A percentile compares a stretch with the other conserved stretches of the same genome.
phyloP scores from a whole-genome alignment of 2,888 invertebrate species.

The Dioctria rufipes region DNA sequence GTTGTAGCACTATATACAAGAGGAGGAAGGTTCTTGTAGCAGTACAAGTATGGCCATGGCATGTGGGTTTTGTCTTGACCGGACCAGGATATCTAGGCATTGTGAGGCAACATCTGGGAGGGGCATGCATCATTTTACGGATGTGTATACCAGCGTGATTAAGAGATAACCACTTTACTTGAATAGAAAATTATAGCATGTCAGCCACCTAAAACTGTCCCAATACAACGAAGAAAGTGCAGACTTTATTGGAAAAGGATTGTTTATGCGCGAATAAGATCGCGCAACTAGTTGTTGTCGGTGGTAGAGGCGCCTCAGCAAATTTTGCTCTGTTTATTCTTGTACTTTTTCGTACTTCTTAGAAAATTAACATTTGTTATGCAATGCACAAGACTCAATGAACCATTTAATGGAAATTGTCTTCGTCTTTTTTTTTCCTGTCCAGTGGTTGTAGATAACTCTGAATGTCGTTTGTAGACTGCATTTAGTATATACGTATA shows the following conservation, averaged over 20 bases:
- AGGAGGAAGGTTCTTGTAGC: constrained; percentile 33
- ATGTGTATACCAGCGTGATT: constrained; percentile 29
- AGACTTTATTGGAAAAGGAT: not conserved
- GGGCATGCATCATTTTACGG: constrained; percentile 25
- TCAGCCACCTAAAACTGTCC: not conserved
- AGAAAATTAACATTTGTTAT: constrained; percentile 52
- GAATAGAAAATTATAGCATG: constrained; percentile 36
- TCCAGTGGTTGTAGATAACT: constrained; percentile 11
- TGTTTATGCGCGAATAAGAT: not conserved
- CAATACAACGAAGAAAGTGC: constrained; percentile 12
- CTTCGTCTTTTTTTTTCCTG: constrained; percentile 6
- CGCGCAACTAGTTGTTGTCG: not conserved
- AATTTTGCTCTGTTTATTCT: constrained; percentile 36
- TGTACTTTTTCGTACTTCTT: constrained; percentile 11
- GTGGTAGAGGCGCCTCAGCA: constrained; percentile 1
- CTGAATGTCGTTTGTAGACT: constrained; percentile 47
- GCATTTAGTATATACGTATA: too few species aligned
- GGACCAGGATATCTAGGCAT: constrained; percentile 38
- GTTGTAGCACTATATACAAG: not conserved
- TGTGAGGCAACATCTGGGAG: constrained; percentile 43
- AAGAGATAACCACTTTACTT: constrained; percentile 41
- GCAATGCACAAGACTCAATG: constrained; percentile 49
- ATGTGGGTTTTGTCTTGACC: constrained; percentile 40
- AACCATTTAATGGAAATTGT: constrained; percentile 48
- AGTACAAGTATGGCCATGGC: not conserved